Evolutionary conservation across 1,140 invertebrate species (phyloP), one percentile per base, ranked within the genome.

Genomic region (Eufriesea mexicana): DNA sequence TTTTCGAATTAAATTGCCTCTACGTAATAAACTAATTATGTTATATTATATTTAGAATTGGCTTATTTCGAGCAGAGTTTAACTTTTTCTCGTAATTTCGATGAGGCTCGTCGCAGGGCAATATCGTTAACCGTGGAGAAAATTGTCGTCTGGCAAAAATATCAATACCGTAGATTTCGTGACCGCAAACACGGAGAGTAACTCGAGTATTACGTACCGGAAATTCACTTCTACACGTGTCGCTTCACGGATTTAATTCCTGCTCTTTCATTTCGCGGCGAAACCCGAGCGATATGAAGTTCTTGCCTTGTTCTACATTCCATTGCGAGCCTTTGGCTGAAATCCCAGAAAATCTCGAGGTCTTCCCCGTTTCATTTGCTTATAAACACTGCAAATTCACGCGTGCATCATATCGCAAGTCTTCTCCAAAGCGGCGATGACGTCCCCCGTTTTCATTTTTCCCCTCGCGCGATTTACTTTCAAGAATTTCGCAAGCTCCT

Each of bases 191-290:
- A n/a, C 25, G 54, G 45, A 59, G 59, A 59, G 59, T 59, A 55
- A 70, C 61, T 35, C 23, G 70, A 49, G 10, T 55, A 70, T 67
- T 68, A 47, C 42, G 47, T 42, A 49, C 66, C 20, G 54, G 20
- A 45, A 42, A 67, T 35, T 47, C 28, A 67, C 61, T 51, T 0
- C 16, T 16, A 25, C 54, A 64, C 23, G 8, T 76, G 70, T 45
- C 25, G 79, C 59, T 49, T 55, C 73, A 47, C 64, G 59, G 67
- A 82, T 86, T 86, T 86, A 86, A 86, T 85, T 86, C 47, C 54
- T 20, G 84, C 57, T 62, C 79, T 86, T 86, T 86, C 76, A 71
- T 85, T 77, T 82, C 67, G 14, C 16, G 51, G 51, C 4, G 20
- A 85, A 71, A 81, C 61, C 61, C 83, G 55, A 23, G 25, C 28